phyloP scores from a whole-genome alignment of 2,797 vertebrate species.

The Ammospiza maritima region DNA sequence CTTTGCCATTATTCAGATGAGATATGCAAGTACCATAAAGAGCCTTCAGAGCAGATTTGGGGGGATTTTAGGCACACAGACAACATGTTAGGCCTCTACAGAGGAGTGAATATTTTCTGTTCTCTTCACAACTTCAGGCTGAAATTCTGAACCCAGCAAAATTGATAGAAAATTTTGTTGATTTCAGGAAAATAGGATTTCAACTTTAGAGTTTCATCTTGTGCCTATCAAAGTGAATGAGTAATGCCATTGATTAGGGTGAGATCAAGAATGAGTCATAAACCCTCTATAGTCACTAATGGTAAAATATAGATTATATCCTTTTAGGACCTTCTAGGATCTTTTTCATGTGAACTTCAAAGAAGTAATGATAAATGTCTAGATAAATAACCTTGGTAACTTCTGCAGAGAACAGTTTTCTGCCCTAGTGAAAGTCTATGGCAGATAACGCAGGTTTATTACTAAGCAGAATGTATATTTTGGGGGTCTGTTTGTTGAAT shows the following conservation, averaged over 20 bases:
- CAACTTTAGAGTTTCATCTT: neutral
- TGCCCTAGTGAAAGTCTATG: neutral
- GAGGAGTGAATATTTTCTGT: neutral
- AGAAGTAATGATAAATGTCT: neutral
- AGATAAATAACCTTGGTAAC: neutral
- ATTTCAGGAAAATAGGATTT: neutral
- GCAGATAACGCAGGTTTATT: neutral
- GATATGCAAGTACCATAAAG: neutral
- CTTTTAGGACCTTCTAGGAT: neutral
- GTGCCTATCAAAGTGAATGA: constrained; percentile 2
- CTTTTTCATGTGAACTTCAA: constrained; percentile 18
- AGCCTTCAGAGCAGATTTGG: neutral
- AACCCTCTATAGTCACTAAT: neutral
- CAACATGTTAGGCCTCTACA: neutral
- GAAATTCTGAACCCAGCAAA: neutral
- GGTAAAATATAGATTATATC: neutral
- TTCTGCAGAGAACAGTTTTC: neutral
- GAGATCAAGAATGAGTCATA: constrained; percentile 11
- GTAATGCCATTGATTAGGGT: neutral
- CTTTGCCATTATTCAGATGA: neutral
- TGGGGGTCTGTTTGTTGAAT: neutral
- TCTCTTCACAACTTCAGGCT: neutral
- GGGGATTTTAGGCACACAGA: neutral
- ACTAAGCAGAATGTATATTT: neutral
- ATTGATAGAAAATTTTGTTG: neutral